These are phyloP conservation scores for Pachyseris speciosa DNA, from an alignment of 64 coral and sea anemone species.

Conservation along the genomic window DNA sequence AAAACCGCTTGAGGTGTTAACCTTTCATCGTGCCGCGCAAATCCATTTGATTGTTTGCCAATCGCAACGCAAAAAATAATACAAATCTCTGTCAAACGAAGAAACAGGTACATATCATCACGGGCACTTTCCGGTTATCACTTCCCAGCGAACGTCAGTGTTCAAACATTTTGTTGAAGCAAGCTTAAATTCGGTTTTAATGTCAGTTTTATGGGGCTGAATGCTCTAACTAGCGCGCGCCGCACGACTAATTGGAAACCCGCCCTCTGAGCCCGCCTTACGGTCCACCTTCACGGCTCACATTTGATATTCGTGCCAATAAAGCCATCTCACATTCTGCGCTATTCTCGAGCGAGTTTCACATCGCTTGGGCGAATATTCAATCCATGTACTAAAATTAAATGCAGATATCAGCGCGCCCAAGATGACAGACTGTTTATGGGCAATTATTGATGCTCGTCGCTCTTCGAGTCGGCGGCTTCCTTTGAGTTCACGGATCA, in stretches of 20 bases:
- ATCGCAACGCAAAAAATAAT: not conserved
- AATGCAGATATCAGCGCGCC: constrained; percentile 40
- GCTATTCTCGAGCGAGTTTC: constrained; percentile 22
- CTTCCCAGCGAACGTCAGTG: constrained; percentile 42
- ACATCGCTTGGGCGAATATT: constrained; percentile 28
- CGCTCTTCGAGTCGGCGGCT: constrained; percentile 77
- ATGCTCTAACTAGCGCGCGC: constrained; percentile 51
- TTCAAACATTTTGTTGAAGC: constrained; percentile 81
- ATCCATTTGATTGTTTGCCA: constrained; percentile 72
- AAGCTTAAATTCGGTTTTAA: constrained; percentile 81
- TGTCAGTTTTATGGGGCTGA: constrained; percentile 74
- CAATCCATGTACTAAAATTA: constrained; percentile 25
- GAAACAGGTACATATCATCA: constrained; percentile 21
- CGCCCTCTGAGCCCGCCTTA: constrained; percentile 86
- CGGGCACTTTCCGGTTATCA: constrained; percentile 73
- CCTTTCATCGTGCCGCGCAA: constrained; percentile 98
- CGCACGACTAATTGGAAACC: constrained; percentile 85
- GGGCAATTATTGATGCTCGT: constrained; percentile 88
- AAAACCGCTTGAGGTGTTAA: constrained; percentile 91
- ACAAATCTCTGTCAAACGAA: constrained; percentile 22
- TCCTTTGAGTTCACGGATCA: constrained; percentile 95
- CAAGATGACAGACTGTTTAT: constrained; percentile 78
- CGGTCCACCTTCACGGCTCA: constrained; percentile 60
- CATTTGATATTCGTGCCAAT: constrained; percentile 70
- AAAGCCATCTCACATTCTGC: constrained; percentile 66